A percentile compares a stretch with the other conserved stretches of the same genome.
Conservation (phyloP, 2,797 vertebrate species). For the Ibycter americanus region DNA sequence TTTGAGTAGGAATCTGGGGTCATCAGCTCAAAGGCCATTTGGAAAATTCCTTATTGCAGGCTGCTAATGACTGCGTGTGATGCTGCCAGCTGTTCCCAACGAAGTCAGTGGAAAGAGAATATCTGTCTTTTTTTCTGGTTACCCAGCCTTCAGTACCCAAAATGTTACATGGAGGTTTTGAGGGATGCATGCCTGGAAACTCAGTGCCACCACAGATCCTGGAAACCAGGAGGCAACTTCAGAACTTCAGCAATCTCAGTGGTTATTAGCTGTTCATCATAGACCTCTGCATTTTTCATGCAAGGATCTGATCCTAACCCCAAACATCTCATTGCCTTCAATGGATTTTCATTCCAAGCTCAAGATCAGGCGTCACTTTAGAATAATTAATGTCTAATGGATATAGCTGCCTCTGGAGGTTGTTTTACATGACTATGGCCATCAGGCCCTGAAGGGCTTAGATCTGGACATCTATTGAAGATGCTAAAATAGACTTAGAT, state of each 20-base stretch:
- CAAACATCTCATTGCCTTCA: neutral
- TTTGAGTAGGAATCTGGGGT: neutral
- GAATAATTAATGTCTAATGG: neutral
- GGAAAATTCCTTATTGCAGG: neutral
- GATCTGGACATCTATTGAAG: neutral
- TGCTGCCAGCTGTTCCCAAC: neutral
- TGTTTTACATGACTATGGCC: neutral
- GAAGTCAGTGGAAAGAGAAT: neutral
- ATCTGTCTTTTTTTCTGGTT: neutral
- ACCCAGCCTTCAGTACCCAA: neutral
- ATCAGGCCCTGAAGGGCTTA: neutral
- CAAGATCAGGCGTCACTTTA: neutral
- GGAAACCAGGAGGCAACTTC: neutral
- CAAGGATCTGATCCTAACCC: neutral
- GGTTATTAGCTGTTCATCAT: neutral
- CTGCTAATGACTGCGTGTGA: neutral
- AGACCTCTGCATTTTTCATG: neutral
- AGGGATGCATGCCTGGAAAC: neutral
- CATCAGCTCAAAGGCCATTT: neutral
- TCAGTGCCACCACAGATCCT: neutral
- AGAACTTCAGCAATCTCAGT: neutral
- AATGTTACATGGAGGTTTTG: rapidly evolving
- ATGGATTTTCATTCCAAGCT: neutral
- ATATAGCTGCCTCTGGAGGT: neutral
- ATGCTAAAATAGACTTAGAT: neutral